Base-by-base conservation (phyloP, 2,113 vertebrate species). In the Phylloscopus whistleri region DNA sequence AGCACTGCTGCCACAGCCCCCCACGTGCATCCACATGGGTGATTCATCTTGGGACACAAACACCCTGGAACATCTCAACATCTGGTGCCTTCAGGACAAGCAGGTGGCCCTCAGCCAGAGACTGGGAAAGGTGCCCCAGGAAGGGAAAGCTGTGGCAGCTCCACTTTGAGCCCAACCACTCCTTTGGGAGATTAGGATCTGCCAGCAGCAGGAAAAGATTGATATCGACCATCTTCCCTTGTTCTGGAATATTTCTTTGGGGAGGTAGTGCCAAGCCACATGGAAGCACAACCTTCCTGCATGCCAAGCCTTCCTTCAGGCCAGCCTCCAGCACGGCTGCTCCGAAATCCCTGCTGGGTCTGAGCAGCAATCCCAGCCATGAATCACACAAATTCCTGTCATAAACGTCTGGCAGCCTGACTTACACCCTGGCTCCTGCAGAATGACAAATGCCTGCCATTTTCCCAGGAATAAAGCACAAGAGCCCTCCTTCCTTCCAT, bases 11-110 rank as follows among this genome's bases (percentile, higher is more conserved):
- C 24, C 28, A 17, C 51, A 41, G n/a, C 14, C 24, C 62, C 41
- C 31, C 16, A 5, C 0, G 0, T 6, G 22, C 31, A 20, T 2
- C 33, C 53, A 4, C 1, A 19, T 0, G 2, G 44, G 13, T 5
- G 11, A 67, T n/a, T 59, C 23, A 9, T 6, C 44, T 41, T 24
- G 37, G 20, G 46, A 13, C 35, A 39, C 48, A 35, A 58, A 27
- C 23, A 44, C 24, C 7, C 59, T 37, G 44, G 39, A 55, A 41
- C 21, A 60, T 27, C 52, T n/a, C 46, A 31, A 2, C 33, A 51
- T 39, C 66, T 59, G 30, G 7, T 58, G 52, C 58, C 35, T 83
- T 27, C 37, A 68, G 79, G 28, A 9, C 12, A 24, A 66, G 15
- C 8, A 35, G 72, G 21, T 37, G 73, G 37, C 72, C 43, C 43